Base-by-base conservation (phyloP, 2,797 vertebrate genomes). In the Trematomus bernacchii region DNA sequence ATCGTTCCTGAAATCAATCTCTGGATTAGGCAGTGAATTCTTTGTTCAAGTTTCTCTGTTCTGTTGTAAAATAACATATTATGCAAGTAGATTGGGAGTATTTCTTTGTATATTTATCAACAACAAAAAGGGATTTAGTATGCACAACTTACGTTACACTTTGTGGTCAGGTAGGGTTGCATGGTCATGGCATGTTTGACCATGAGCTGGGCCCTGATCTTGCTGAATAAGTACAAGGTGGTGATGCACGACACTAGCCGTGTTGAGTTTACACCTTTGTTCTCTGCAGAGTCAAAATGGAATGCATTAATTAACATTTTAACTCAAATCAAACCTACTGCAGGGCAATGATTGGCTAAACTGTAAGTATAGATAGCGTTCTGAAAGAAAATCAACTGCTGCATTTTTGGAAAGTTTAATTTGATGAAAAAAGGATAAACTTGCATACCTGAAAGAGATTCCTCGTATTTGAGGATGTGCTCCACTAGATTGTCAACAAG, bases 171-270 rank as follows among this genome's bases (percentile, higher is more conserved):
- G 89, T 99, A 99, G 27, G 98, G 98, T 76, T 99, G 98, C 97
- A 99, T 98, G 76, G 98, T 99, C 97, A 98, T 99, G 80, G 98
- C 97, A 77, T 99, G 98, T 91, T 98, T 99, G 85, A 99, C 97
- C 97, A 99, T 98, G 73, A 99, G 95, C 89, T 99, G 97, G 53
- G 98, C 97, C 87, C 97, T 95, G 88, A 99, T 99, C 94, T 99
- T 99, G 94, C 98, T 99, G 95, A 99, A 99, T 89, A 99, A 95
- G 93, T 97, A 99, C 83, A 99, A 94, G 83, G 98, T 99, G 88
- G 97, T 99, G 95, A 99, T 98, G 82, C 98, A 99, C 27, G 98
- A 96, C 87, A 99, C 97, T 86, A 99, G 93, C 77, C 97, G 94
- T 76, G 95, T 95, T 52, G 98, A 97, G 94, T 99, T 99, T 80